phyloP scores from a whole-genome alignment of 2,797 vertebrate species.

The Smutsia temminckii region DNA sequence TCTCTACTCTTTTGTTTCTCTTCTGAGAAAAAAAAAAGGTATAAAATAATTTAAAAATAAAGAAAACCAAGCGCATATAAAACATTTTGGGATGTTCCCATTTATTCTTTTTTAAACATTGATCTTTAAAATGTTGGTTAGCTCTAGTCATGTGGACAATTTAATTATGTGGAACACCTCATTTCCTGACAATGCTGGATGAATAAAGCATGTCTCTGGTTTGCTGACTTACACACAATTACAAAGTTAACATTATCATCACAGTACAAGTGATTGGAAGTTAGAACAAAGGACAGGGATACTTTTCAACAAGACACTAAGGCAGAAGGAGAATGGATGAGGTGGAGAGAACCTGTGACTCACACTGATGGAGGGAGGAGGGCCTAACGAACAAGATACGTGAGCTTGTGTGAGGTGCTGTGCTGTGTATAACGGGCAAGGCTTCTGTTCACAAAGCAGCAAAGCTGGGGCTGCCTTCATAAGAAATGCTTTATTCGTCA shows the following conservation, averaged over 20 bases:
- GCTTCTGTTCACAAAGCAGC: neutral
- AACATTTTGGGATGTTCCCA: slow-evolving; percentile 26
- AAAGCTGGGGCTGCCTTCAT: neutral
- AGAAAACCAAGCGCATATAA: slow-evolving; percentile 13
- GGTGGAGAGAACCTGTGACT: neutral
- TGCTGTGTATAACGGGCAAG: neutral
- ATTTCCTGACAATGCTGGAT: slow-evolving; percentile 39
- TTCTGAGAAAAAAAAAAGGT: neutral
- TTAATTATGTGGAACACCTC: slow-evolving; percentile 59
- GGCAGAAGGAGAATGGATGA: slow-evolving; percentile 26
- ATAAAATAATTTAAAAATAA: slow-evolving; percentile 56
- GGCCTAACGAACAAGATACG: neutral
- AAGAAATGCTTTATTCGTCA: neutral
- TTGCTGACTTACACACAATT: slow-evolving; percentile 64
- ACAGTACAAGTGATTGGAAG: slow-evolving; percentile 49
- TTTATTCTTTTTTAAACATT: slow-evolving; percentile 49
- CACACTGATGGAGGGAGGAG: neutral
- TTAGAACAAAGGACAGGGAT: slow-evolving; percentile 57
- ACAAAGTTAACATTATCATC: slow-evolving; percentile 57
- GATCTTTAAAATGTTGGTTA: slow-evolving; percentile 61
- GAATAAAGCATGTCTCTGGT: slow-evolving; percentile 50
- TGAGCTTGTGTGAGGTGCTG: neutral
- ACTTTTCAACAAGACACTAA: slow-evolving; percentile 33
- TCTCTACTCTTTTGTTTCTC: neutral
- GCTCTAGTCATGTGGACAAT: slow-evolving; percentile 49